Conservation (phyloP, 1,140 invertebrate species). For the Sitobion miscanthi region DNA sequence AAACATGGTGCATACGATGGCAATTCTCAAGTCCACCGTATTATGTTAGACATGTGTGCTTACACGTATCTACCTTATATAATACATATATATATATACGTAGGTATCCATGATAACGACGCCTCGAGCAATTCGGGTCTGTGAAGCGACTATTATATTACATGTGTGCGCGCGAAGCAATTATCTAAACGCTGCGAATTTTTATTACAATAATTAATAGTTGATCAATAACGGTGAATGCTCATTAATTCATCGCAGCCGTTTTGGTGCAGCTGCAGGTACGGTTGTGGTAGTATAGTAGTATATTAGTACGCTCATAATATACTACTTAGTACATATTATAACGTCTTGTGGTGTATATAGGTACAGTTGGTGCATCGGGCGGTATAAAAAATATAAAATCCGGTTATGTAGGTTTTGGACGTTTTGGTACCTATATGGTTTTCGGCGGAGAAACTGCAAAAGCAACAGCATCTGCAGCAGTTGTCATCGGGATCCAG, state of each 20-base stretch:
- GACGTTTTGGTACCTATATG: neutral
- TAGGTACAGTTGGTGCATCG: neutral
- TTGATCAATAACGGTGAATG: neutral
- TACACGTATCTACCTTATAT: no score
- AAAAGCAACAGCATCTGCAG: neutral
- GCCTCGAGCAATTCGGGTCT: neutral
- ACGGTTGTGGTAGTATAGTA: neutral
- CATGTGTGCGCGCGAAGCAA: neutral
- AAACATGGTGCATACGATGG: neutral
- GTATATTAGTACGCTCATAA: neutral
- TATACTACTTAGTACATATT: neutral
- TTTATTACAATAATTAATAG: neutral
- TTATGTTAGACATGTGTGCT: no score
- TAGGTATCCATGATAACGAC: neutral
- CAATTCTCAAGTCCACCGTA: no score
- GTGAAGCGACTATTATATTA: neutral
- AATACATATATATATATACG: no score
- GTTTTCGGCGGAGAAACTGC: neutral
- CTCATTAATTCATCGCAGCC: neutral
- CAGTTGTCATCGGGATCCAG: neutral
- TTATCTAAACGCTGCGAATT: neutral
- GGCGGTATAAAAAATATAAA: neutral
- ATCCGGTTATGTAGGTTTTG: slow-evolving; percentile 17
- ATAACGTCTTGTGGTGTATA: neutral
- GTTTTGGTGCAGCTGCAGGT: neutral